A percentile compares a stretch with the other conserved stretches of the same genome.
Conservation (phyloP, 2,113 vertebrate species). For the Myotis brandtii region DNA sequence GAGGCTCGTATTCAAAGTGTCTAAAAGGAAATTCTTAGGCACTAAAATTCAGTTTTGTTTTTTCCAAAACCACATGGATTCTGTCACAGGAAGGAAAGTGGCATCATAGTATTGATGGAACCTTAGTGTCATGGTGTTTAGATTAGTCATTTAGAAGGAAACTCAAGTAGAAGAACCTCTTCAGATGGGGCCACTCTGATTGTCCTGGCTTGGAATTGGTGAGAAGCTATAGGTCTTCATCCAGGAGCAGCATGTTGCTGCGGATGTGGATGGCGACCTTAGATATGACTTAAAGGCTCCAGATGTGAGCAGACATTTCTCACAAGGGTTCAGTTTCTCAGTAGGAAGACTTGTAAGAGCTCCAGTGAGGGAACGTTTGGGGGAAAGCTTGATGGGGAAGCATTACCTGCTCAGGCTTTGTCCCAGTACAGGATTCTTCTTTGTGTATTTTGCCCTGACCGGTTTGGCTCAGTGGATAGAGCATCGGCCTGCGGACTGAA, state of each 20-base stretch:
- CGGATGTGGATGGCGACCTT: not conserved
- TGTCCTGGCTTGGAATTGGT: not conserved
- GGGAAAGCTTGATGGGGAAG: not conserved
- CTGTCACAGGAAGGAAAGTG: not conserved
- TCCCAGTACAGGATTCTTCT: not conserved
- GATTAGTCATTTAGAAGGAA: not conserved
- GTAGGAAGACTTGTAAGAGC: not conserved
- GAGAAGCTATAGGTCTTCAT: not conserved
- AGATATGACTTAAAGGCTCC: not conserved
- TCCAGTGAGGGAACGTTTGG: not conserved
- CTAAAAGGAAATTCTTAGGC: not conserved
- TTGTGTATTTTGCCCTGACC: not conserved
- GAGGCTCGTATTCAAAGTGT: not conserved
- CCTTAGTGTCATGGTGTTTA: not conserved
- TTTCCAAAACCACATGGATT: not conserved
- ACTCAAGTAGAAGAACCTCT: not conserved
- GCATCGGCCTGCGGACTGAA: too few species aligned
- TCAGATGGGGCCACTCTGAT: not conserved
- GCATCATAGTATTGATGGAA: not conserved
- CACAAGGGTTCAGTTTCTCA: not conserved
- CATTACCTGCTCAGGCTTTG: not conserved
- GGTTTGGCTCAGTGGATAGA: too few species aligned
- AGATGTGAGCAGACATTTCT: not conserved
- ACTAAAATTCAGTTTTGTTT: not conserved
- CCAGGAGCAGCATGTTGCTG: not conserved